Evolutionary conservation across 2,888 invertebrate genomes (phyloP).

Genomic region (Pterostichus niger): DNA sequence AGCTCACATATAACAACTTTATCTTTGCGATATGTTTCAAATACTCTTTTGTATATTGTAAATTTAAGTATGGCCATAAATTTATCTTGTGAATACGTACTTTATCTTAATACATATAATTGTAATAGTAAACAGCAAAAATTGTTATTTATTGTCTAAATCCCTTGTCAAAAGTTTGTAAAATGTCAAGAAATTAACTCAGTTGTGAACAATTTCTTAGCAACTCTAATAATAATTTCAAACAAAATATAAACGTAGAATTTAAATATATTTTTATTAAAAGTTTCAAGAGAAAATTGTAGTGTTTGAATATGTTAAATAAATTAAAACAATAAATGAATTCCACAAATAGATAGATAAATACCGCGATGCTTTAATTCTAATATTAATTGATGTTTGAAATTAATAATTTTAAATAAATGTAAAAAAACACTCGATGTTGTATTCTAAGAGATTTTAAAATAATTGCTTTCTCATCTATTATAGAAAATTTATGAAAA

Average conservation of each 20-base stretch:
- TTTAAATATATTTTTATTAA: no score
- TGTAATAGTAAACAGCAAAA: neutral
- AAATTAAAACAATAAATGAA: no score
- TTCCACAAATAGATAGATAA: no score
- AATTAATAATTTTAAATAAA: no score
- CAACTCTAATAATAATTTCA: neutral
- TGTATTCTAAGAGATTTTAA: no score
- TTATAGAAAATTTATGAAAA: no score
- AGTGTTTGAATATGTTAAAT: no score
- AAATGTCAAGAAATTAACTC: neutral
- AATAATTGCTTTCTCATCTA: no score
- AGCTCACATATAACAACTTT: neutral
- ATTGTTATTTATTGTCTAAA: neutral
- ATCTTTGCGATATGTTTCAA: slow-evolving; percentile 7
- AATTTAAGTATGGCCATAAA: slow-evolving; percentile 4
- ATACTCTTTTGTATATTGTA: neutral
- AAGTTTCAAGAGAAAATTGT: no score
- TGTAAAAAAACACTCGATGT: no score
- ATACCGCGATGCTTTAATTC: no score
- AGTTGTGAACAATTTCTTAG: slow-evolving; percentile 13
- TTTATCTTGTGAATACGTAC: neutral
- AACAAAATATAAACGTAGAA: neutral
- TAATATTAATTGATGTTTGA: no score
- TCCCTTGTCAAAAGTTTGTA: slow-evolving; percentile 18
- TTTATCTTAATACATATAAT: neutral